These are phyloP conservation scores for Reticulitermes lucifugus DNA, from an alignment of 2,888 invertebrate species.

Conservation along the genomic window DNA sequence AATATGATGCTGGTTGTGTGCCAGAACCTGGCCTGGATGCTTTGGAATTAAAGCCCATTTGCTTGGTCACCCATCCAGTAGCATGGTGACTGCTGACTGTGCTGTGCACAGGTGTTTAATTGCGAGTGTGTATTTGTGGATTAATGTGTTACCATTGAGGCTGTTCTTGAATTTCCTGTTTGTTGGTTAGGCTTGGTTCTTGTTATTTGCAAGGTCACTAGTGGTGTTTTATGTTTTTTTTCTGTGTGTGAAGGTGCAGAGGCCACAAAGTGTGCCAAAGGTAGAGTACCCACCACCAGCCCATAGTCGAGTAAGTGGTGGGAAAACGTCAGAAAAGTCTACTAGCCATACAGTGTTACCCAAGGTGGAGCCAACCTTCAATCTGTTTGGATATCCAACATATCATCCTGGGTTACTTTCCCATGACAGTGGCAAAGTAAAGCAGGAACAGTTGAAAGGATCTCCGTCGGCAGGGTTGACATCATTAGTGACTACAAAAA, in stretches of 20 bases:
- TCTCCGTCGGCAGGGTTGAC: conserved; percentile 61
- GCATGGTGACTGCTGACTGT: too few relatives aligned
- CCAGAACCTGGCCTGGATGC: too few relatives aligned
- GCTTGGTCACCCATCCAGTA: too few relatives aligned
- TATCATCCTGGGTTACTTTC: conserved; percentile 62
- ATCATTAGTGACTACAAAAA: conserved; percentile 50
- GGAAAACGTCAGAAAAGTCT: conserved; percentile 60
- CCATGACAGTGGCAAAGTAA: conserved; percentile 75
- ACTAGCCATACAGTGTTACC: conserved; percentile 60
- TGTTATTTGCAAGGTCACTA: background rate
- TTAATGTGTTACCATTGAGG: too few relatives aligned
- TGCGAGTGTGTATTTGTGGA: too few relatives aligned
- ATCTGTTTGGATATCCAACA: conserved; percentile 74
- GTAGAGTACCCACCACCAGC: conserved; percentile 65
- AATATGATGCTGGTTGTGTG: too few relatives aligned
- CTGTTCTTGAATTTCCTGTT: too few relatives aligned
- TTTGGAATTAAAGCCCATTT: too few relatives aligned
- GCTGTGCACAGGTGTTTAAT: too few relatives aligned
- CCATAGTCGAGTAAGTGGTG: conserved; percentile 60
- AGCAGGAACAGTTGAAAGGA: conserved; percentile 64
- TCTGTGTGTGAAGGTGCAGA: conserved; percentile 58
- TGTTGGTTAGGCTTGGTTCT: too few relatives aligned
- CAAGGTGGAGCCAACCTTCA: conserved; percentile 78
- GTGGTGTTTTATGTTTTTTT: background rate
- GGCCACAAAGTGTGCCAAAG: conserved; percentile 63